Base-by-base conservation (phyloP, 1,140 invertebrate genomes). In the Telenomus remus region DNA sequence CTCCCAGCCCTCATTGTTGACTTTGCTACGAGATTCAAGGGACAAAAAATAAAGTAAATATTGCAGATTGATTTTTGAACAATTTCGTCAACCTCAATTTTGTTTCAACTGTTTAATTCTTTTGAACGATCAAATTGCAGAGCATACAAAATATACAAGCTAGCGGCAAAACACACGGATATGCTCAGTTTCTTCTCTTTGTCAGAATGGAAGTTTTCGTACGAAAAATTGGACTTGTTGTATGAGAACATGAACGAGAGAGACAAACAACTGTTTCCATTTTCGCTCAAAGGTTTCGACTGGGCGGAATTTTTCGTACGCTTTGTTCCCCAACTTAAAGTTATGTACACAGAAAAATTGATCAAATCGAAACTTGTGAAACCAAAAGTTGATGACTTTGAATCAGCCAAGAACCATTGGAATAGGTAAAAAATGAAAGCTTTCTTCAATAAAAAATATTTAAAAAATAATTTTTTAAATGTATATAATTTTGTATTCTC, bases 1-100 rank as follows among this genome's bases (percentile, higher is more conserved):
- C 43, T 93, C 4, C 93, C 93, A 0, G 92, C 92, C 0, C 79
- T 90, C 7, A 49, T 93, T 0, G 77, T 91, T 0, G 92, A 94
- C 73, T 80, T 91, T 1, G 84, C 86, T 5, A 63, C 34, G n/a
- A n/a, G 90, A 1, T 87, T 90, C 35, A 78, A 89, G 4, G 91
- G 92, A 27, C 87, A 89, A 53, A 91, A 91, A 78, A 90, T 91
- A 69, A 87, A 89, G 91, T 93, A 86, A 63, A 16, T 90, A 57
- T 76, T 48, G 7, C 37, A 39, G 3, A 11, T 9, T 35, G n/a
- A n/a, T n/a, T n/a, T n/a, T n/a, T n/a, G n/a, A n/a, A n/a, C n/a
- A n/a, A n/a, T n/a, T n/a, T n/a, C n/a, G n/a, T n/a, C n/a, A n/a
- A n/a, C n/a, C n/a, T n/a, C n/a, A n/a, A n/a, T n/a, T n/a, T n/a